Conservation (phyloP, 2,113 vertebrate species). For the Microcebus griseorufus region DNA sequence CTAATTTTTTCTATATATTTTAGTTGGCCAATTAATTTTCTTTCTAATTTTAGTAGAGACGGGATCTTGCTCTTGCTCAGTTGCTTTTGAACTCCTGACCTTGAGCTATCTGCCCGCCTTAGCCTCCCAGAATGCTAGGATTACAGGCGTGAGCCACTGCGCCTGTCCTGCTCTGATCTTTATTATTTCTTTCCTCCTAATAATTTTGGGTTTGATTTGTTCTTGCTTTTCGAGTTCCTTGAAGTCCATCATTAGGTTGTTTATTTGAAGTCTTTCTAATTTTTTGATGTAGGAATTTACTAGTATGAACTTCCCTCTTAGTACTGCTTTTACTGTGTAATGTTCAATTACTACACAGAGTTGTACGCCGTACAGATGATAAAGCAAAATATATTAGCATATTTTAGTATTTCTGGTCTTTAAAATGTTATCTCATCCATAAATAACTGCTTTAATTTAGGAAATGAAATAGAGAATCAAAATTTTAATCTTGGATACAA, state of each 20-base stretch:
- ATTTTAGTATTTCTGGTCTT: slow-evolving; percentile 54
- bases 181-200: neutral
- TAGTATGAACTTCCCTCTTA: neutral
- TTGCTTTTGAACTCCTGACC: too few species aligned
- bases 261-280: neutral
- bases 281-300: neutral
- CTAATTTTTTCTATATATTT: too few species aligned
- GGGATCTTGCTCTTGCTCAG: too few species aligned
- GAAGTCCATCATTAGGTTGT: neutral
- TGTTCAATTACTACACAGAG: slow-evolving; percentile 35
- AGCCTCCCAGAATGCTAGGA: too few species aligned
- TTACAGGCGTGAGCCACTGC: too few species aligned
- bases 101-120: too few species aligned
- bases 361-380: slow-evolving; percentile 58
- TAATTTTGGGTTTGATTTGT: neutral
- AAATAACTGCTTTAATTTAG: neutral
- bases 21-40: too few species aligned
- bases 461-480: neutral
- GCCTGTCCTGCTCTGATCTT: neutral
- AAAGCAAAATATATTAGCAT: slow-evolving; percentile 7
- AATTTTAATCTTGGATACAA: neutral
- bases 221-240: neutral
- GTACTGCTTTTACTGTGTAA: neutral
- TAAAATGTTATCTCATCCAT: neutral
- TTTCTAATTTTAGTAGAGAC: too few species aligned